These are phyloP conservation scores for Gymnothorax javanicus DNA, from an alignment of 2,797 vertebrate genomes.

Conservation along the genomic window DNA sequence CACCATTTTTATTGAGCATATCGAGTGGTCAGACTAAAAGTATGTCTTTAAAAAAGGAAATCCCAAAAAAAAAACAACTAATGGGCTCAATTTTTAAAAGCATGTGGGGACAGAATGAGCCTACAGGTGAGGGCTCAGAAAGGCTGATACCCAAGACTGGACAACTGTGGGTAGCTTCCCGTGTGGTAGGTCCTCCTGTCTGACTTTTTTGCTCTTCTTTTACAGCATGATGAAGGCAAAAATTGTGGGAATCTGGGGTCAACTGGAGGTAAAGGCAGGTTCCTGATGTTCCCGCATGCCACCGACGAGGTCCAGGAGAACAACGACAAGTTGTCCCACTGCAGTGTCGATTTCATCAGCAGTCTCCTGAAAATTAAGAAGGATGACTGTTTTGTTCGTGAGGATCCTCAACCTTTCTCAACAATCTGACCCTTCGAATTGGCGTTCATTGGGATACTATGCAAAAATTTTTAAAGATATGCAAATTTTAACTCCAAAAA, in stretches of 20 bases:
- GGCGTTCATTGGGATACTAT: background rate
- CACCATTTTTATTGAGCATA: background rate
- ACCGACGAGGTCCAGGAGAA: slow-evolving; percentile 73
- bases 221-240: slow-evolving; percentile 75
- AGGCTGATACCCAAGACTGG: background rate
- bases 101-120: background rate
- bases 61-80: background rate
- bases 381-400: slow-evolving; percentile 80
- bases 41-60: background rate
- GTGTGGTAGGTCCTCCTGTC: background rate
- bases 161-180: background rate
- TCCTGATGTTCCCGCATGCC: slow-evolving; percentile 81
- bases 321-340: slow-evolving; percentile 77
- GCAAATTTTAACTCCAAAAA: background rate
- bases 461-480: background rate
- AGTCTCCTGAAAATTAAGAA: slow-evolving; percentile 71
- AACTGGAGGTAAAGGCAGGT: slow-evolving; percentile 67
- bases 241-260: slow-evolving; percentile 69
- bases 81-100: background rate
- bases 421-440: background rate
- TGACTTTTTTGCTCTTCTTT: slow-evolving; percentile 26
- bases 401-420: slow-evolving; percentile 44
- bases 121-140: background rate
- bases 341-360: slow-evolving; percentile 71
- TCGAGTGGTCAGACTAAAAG: background rate